These are phyloP conservation scores for Eupeodes latifasciatus DNA, from an alignment of 2,888 invertebrate species.

Conservation along the genomic window DNA sequence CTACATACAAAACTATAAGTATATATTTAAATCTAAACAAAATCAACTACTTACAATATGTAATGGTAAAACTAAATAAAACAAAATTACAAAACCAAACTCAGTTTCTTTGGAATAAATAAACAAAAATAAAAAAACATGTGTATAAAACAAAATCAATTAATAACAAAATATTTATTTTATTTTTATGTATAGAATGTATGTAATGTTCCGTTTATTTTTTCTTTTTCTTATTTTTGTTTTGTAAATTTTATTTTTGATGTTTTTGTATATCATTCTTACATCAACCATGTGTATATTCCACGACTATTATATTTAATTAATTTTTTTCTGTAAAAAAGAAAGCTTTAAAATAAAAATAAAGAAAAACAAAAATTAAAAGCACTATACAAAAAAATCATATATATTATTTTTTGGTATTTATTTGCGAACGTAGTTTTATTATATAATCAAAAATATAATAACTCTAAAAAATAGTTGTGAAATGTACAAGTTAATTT, in stretches of 20 bases:
- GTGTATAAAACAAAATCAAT: slow-evolving; percentile 58
- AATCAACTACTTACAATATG: slow-evolving; percentile 51
- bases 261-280: slow-evolving; percentile 39
- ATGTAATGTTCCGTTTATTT: slow-evolving; percentile 77
- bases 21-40: slow-evolving; percentile 60
- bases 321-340: slow-evolving; percentile 39
- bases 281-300: slow-evolving; percentile 70
- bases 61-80: slow-evolving; percentile 53
- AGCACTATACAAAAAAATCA: slow-evolving; percentile 21
- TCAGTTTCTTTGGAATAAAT: slow-evolving; percentile 62
- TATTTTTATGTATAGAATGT: slow-evolving; percentile 78
- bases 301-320: slow-evolving; percentile 48
- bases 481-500: slow-evolving; percentile 72
- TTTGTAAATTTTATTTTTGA: slow-evolving; percentile 53
- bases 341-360: slow-evolving; percentile 57
- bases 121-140: slow-evolving; percentile 61
- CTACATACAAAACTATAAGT: slow-evolving; percentile 64
- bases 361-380: not conserved
- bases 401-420: slow-evolving; percentile 58
- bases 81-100: slow-evolving; percentile 46
- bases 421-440: slow-evolving; percentile 55
- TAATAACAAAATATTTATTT: slow-evolving; percentile 77
- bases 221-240: slow-evolving; percentile 70
- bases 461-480: slow-evolving; percentile 54
- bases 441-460: slow-evolving; percentile 18